Base-by-base conservation (phyloP, 2,113 vertebrate species). In the Aegithalos caudatus region DNA sequence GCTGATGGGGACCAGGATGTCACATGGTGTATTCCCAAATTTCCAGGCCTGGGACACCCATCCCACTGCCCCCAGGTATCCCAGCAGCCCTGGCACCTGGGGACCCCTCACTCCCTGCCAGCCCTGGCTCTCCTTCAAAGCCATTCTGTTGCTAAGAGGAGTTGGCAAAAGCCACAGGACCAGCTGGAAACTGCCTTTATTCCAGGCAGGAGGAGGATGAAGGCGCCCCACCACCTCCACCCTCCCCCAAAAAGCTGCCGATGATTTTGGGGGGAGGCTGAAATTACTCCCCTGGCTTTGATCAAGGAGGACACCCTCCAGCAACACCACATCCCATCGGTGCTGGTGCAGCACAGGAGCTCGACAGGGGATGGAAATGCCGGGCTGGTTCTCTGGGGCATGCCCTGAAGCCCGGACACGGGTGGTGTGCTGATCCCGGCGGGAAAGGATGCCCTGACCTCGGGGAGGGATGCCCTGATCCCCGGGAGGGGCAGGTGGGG, bases 51-150 rank as follows among this genome's bases (percentile, higher is more conserved):
- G 14, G 47, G 56, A 88, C 11, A 1, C 44, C 12, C 90, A 53
- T 16, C 56, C 73, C 3, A 5, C 31, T 44, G 69, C 22, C 51
- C 44, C 66, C 8, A 2, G 40, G 69, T 79, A 74, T 71, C 56
- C 70, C 15, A 3, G 42, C 78, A 88, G 62, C 31, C n/a, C 60
- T 27, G 1, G n/a, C 71, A 92, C 71, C 54, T 20, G 91, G 65
- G 47, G 27, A 42, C 65, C 86, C 40, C 87, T 0, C 8, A 4
- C 19, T 53, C 78, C 85, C 88, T 37, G 1, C 56, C 56, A 84
- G 67, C 33, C 77, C 92, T 87, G 89, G 93, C 84, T 94, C 73
- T 50, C 86, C 76, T 88, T 95, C 92, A 92, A 92, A 94, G 88
- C 74, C 77, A 91, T 94, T 94, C 77, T 88, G 56, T n/a, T 5